Evolutionary conservation across 2,113 vertebrate genomes (phyloP).

Genomic region (Pycnonotus jocosus): DNA sequence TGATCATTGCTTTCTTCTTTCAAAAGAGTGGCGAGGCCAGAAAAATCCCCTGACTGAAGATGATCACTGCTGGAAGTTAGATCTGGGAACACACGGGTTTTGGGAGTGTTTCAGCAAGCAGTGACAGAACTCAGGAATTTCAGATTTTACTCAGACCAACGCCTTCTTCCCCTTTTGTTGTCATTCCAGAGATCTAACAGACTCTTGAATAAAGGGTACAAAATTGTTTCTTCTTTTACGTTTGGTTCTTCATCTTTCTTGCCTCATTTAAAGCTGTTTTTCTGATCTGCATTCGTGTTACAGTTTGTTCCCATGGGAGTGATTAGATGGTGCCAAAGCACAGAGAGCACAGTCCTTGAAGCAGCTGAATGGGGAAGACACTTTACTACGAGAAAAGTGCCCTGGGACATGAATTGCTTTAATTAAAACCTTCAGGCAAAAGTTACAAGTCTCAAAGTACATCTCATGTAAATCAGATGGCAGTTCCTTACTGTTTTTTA

Average conservation of each 20-base stretch:
- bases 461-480: slow-evolving; percentile 28
- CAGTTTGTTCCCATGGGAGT: background rate
- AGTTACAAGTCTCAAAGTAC: slow-evolving; percentile 37
- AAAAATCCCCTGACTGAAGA: background rate
- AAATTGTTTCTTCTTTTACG: background rate
- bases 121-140: background rate
- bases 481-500: background rate
- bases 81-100: background rate
- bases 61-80: background rate
- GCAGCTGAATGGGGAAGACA: background rate
- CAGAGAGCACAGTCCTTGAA: background rate
- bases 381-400: background rate
- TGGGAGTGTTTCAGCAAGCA: background rate
- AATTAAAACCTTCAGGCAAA: slow-evolving; percentile 38
- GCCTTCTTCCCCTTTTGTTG: background rate
- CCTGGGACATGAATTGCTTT: slow-evolving; percentile 25
- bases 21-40: background rate
- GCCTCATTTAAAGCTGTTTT: background rate
- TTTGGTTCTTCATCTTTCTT: background rate
- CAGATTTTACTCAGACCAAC: background rate
- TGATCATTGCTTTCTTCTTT: background rate
- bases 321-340: slow-evolving; percentile 1
- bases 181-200: background rate
- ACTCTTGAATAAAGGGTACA: background rate
- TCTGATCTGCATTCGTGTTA: background rate